Evolutionary conservation across 2,113 vertebrate species (phyloP), one percentile per base, ranked within the genome.

Genomic region (Otis tarda): DNA sequence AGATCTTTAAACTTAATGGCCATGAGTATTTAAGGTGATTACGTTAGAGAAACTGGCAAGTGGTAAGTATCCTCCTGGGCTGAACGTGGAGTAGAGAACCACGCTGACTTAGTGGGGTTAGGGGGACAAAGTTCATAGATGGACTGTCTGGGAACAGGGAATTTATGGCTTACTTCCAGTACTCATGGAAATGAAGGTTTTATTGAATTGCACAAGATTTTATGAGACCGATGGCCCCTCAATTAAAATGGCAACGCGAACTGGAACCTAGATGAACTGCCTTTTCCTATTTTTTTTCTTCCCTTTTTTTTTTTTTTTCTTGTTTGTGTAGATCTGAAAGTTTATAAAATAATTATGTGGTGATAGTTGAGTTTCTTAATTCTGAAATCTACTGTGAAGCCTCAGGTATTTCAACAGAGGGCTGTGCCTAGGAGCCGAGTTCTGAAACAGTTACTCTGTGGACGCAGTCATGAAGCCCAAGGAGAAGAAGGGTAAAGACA

Each of bases 1-100:
- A 90, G 86, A 94, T 92, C 59, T 93, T 96, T 91, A 94, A 87
- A 83, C 80, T 93, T 95, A 87, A 93, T 96, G 87, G 88, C 65
- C 43, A 8, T 56, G n/a, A 60, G 71, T 94, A 43, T 93, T 94
- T 93, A 92, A 91, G 83, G 63, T 89, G 94, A 93, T 92, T 92
- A 59, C 1, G 4, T 91, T 96, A 73, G 71, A 74, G 88, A 93
- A 95, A 65, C 61, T 70, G 84, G 68, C n/a, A 63, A 22, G 31
- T 59, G 67, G 35, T 80, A 61, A 94, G 68, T 55, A 27, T 88
- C 59, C 67, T 83, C 53, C 74, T 85, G 87, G 82, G 79, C 71
- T 94, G 78, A 83, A 43, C 0, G 1, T 35, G 64, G 35, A 53
- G 45, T 24, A 60, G 41, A 87, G 78, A 89, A 69, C 53, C 61